Base-by-base conservation (phyloP, 2,888 invertebrate genomes). In the Prenolepis imparis region DNA sequence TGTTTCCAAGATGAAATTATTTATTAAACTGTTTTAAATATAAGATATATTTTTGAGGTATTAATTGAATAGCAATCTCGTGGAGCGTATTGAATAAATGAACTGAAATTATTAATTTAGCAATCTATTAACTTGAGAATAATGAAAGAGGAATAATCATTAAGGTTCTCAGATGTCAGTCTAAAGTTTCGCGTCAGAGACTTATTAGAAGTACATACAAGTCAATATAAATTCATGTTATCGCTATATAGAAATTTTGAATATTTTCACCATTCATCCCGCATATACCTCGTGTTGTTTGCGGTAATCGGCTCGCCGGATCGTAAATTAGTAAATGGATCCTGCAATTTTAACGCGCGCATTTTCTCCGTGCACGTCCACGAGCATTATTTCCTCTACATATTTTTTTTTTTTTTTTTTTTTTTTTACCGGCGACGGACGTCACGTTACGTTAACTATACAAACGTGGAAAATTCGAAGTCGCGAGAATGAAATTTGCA, bases 321-420 rank as follows among this genome's bases (percentile, higher is more conserved):
- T 78, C 78, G 59, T 78, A 70, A 78, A 78, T 78, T 68, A 78
- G 78, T 70, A 70, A 78, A 72, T 78, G 78, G 59, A 78, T 78
- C 59, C 78, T 78, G 72, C 78, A 78, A 78, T 78, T 78, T 78
- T 78, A 78, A 78, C 70, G 44, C 59, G 44, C 59, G 36, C 72
- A 36, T 36, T n/a, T 18, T 52, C 32, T 44, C 24, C 72, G 18
- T 70, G 18, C 39, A 32, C 70, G 36, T 59, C 57, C 41, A 21
- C 78, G 32, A 12, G 44, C 44, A 78, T 78, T 70, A 78, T 70
- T 59, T 15, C 32, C 41, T 67, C 24, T 32, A 5, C 68, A 44
- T 44, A 15, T 41, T 44, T 61, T n/a, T 18, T 21, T 41, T 44
- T 61, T n/a, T 18, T 57, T 12, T 44, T 44, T 44, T 44, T 44